Percentiles rank a stretch among this genome's conserved stretches.
phyloP scores from a whole-genome alignment of 23 tunicate species.

The Aplidium turbinatum region DNA sequence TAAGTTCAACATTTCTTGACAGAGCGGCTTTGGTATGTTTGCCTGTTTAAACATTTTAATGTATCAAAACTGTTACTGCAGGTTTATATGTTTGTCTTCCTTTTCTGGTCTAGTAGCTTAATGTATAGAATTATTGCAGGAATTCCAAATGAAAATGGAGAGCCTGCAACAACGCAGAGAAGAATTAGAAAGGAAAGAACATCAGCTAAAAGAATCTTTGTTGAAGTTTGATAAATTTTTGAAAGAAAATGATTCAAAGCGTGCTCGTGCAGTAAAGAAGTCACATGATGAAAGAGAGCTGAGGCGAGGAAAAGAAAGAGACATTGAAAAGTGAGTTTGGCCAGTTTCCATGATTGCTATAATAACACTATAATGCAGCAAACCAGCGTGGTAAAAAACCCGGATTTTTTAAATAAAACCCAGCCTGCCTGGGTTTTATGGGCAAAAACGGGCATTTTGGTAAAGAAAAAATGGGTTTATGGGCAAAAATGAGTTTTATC shows the following conservation, averaged over 20 bases:
- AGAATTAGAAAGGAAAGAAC: constrained; percentile 93
- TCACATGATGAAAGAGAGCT: constrained; percentile 86
- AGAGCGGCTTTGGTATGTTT: too few relatives aligned
- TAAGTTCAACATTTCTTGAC: too few relatives aligned
- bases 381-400: too few relatives aligned
- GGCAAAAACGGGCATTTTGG: too few relatives aligned
- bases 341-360: background rate
- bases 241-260: constrained; percentile 95
- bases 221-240: constrained; percentile 94
- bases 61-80: background rate
- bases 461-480: too few relatives aligned
- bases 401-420: too few relatives aligned
- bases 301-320: constrained; percentile 70
- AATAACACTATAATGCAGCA: too few relatives aligned
- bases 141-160: constrained; percentile 98
- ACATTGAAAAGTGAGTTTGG: constrained; percentile 50
- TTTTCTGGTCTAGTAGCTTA: too few relatives aligned
- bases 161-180: constrained; percentile 94
- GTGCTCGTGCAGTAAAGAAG: constrained; percentile 91
- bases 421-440: too few relatives aligned
- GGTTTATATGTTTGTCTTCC: background rate
- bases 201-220: constrained; percentile 89
- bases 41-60: too few relatives aligned
- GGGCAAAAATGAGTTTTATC: too few relatives aligned
- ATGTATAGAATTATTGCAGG: too few relatives aligned